phyloP scores from a whole-genome alignment of 2,113 vertebrate genomes.

The Sphyrna mokarran region DNA sequence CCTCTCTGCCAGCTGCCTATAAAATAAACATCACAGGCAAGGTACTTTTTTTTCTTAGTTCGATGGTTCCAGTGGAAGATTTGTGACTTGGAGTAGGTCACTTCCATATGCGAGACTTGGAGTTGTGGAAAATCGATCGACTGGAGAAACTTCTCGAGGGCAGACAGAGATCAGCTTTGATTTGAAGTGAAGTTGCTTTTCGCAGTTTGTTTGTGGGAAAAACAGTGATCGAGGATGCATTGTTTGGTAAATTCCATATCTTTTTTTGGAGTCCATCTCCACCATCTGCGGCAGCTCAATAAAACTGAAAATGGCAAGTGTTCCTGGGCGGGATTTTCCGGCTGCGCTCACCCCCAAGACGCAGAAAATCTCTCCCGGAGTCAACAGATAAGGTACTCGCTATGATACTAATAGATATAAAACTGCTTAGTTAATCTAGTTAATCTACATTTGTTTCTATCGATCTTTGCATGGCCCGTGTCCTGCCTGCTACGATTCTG shows the following conservation, averaged over 20 bases:
- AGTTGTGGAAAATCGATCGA: not conserved
- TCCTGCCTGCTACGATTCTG: no score
- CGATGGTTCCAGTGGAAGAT: not conserved
- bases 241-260: not conserved
- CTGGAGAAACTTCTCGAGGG: not conserved
- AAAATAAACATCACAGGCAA: not conserved
- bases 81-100: not conserved
- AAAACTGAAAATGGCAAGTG: not conserved
- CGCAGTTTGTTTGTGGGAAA: no score
- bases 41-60: not conserved
- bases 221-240: not conserved
- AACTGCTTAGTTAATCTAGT: no score
- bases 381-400: no score
- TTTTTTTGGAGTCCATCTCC: no score
- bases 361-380: no score
- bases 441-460: no score
- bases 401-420: no score
- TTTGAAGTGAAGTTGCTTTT: not conserved
- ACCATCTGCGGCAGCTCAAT: not conserved
- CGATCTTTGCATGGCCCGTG: no score
- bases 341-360: no score
- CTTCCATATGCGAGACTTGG: not conserved
- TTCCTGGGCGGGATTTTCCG: not conserved
- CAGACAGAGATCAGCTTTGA: not conserved
- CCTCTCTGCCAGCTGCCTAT: not conserved